Percentiles rank a stretch among this genome's conserved stretches.
phyloP scores from a whole-genome alignment of 2,888 invertebrate species.

The Anoncus sp. region DNA sequence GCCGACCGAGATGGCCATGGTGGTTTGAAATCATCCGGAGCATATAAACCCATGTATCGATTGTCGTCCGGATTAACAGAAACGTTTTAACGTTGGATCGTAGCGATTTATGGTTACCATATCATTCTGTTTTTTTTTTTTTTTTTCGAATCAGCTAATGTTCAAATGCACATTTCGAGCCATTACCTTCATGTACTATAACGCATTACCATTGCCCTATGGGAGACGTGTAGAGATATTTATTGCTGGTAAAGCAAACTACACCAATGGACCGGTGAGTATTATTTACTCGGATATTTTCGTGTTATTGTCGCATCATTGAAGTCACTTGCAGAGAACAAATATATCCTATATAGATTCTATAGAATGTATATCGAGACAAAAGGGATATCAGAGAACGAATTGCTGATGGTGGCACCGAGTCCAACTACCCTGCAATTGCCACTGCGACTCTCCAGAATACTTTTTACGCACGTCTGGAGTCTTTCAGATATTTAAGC shows the following conservation, averaged over 20 bases:
- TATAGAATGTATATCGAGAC: background rate
- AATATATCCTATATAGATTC: background rate
- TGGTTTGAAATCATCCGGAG: constrained; percentile 28
- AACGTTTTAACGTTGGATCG: background rate
- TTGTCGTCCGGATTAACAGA: background rate
- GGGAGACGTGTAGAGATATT: background rate
- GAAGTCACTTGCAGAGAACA: background rate
- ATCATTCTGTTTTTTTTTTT: background rate
- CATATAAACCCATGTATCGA: background rate
- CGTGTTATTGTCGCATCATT: constrained; percentile 3
- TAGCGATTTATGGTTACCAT: background rate
- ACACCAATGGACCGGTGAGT: background rate
- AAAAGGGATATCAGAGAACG: background rate
- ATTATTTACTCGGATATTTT: background rate
- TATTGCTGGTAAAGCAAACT: background rate
- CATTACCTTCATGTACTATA: background rate
- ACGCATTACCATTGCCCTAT: background rate
- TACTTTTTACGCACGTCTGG: constrained; percentile 46
- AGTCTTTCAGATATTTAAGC: constrained; percentile 47
- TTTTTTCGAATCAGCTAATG: background rate
- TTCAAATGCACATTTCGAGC: background rate
- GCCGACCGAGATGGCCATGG: constrained; percentile 38
- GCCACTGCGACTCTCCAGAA: constrained; percentile 31
- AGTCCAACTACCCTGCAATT: constrained; percentile 9
- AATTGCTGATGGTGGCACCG: background rate